Percentiles rank a stretch among this genome's conserved stretches.
Evolutionary conservation across 53 echinoderm and acorn worm species (phyloP).

Genomic region (Echinarachnius parma): DNA sequence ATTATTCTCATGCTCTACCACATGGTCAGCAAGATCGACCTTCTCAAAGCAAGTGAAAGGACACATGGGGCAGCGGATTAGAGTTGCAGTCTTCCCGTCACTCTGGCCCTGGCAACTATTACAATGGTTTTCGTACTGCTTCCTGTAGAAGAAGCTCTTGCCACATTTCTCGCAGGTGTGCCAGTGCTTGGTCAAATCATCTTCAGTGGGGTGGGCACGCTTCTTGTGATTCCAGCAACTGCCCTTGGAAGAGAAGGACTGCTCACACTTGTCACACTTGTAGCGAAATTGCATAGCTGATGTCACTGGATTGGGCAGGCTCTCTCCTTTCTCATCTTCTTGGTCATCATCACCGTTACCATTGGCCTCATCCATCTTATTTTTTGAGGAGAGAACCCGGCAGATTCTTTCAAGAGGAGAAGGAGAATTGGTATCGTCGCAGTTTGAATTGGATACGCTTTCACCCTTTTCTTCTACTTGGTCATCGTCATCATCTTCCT

Average conservation of each 20-base stretch:
- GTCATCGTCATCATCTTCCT: no score
- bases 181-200: conserved; percentile 60
- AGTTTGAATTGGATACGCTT: no score
- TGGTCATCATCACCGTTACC: not conserved
- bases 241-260: conserved; percentile 50
- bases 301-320: conserved; percentile 27
- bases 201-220: conserved; percentile 66
- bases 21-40: conserved; percentile 21
- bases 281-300: conserved; percentile 26
- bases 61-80: conserved; percentile 12
- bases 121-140: conserved; percentile 58
- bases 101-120: conserved; percentile 18
- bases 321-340: conserved; percentile 7
- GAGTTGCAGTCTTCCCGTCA: not conserved
- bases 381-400: conserved; percentile 17
- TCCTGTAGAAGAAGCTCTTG: conserved; percentile 59
- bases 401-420: conserved; percentile 31
- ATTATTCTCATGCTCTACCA: not conserved
- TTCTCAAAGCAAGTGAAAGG: conserved; percentile 19
- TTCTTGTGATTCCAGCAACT: conserved; percentile 68
- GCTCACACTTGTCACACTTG: conserved; percentile 32
- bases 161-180: conserved; percentile 60
- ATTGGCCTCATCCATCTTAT: not conserved
- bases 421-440: no score
- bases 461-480: no score